These are phyloP conservation scores for Aproaerema taeniolella DNA, from an alignment of 2,888 invertebrate genomes.

Conservation along the genomic window DNA sequence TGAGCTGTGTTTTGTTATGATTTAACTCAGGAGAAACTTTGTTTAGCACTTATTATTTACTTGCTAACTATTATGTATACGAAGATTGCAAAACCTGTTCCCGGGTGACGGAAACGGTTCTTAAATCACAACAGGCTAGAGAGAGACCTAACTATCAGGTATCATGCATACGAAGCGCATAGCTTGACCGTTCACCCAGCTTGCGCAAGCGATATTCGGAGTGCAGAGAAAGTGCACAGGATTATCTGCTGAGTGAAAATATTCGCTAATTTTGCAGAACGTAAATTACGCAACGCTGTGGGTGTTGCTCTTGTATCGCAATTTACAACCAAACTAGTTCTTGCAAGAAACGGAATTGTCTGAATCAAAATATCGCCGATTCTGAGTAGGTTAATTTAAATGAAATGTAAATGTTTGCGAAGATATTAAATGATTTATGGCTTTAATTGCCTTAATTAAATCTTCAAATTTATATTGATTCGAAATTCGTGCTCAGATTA, in stretches of 20 bases:
- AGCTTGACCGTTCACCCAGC: conserved; percentile 18
- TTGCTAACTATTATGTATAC: too few species aligned
- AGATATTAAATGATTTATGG: neutral
- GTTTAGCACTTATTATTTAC: too few species aligned
- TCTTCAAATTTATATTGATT: neutral
- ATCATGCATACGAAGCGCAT: conserved; percentile 12
- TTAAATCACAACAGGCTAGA: conserved; percentile 1
- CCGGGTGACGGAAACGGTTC: conserved; percentile 4
- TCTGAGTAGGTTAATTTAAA: too few species aligned
- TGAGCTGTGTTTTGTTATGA: too few species aligned
- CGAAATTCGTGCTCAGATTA: neutral
- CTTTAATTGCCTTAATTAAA: neutral
- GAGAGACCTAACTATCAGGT: conserved; percentile 1
- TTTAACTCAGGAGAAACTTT: too few species aligned
- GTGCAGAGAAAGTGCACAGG: conserved; percentile 53
- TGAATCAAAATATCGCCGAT: too few species aligned
- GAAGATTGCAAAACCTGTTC: too few species aligned
- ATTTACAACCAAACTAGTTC: too few species aligned
- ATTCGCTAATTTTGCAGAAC: conserved; percentile 41
- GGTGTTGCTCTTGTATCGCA: neutral
- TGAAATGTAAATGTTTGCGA: neutral
- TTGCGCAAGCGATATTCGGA: conserved; percentile 40
- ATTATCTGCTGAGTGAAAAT: conserved; percentile 33
- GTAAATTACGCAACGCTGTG: conserved; percentile 15
- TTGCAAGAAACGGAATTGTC: too few species aligned